Evolutionary conservation across 2,797 vertebrate species (phyloP).

Genomic region (Neomorphus geoffroyi): DNA sequence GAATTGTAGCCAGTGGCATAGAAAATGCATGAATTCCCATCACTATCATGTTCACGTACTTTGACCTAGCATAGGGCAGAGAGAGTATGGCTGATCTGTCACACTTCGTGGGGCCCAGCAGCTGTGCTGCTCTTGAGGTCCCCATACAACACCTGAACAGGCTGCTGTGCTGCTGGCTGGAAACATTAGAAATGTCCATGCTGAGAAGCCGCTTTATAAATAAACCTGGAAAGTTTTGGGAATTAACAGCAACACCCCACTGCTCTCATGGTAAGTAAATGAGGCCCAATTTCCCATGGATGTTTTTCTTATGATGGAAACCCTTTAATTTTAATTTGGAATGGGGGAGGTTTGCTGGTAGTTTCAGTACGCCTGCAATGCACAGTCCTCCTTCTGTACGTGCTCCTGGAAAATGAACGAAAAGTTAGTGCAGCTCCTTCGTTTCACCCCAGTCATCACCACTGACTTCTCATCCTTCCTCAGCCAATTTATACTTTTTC

Average conservation of each 20-base stretch:
- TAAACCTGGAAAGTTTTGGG: neutral
- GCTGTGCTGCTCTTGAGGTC: neutral
- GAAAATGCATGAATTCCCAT: neutral
- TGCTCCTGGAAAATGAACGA: rapidly evolving
- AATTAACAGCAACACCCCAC: neutral
- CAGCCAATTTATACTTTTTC: neutral
- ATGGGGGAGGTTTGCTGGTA: neutral
- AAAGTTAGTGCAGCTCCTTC: neutral
- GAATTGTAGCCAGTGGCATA: neutral
- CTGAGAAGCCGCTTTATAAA: neutral
- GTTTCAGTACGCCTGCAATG: neutral
- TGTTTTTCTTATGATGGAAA: neutral
- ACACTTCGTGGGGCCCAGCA: rapidly evolving
- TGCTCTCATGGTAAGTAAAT: neutral
- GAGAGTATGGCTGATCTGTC: neutral
- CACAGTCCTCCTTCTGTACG: neutral
- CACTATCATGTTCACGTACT: rapidly evolving
- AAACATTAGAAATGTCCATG: neutral
- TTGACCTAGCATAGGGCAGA: neutral
- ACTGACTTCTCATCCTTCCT: neutral
- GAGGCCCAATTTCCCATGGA: neutral
- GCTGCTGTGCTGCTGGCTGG: neutral
- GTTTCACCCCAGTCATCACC: neutral
- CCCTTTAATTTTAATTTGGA: neutral
- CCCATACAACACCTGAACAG: neutral